phyloP scores from a whole-genome alignment of 2,888 invertebrate genomes.

The Octonoba sinensis region DNA sequence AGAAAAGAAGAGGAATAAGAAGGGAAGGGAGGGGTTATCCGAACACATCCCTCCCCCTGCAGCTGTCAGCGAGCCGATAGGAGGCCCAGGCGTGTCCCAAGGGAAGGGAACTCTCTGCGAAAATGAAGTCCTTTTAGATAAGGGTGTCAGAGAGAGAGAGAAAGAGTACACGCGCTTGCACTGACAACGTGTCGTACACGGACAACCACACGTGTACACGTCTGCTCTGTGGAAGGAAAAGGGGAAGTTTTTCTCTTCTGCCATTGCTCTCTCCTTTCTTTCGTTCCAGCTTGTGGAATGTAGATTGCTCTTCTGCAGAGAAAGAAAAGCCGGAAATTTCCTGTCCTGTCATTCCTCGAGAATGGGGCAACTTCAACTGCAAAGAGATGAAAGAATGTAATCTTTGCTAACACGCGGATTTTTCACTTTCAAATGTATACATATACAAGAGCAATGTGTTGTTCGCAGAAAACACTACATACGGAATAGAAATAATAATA shows the following conservation, averaged over 20 bases:
- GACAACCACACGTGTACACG: constrained; percentile 60
- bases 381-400: too few relatives aligned
- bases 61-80: constrained; percentile 62
- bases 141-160: constrained; percentile 48
- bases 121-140: constrained; percentile 58
- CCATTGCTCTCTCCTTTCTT: background rate
- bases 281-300: constrained; percentile 41
- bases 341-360: too few relatives aligned
- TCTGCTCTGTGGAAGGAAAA: constrained; percentile 25
- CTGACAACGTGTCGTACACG: constrained; percentile 64
- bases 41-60: constrained; percentile 16
- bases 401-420: too few relatives aligned
- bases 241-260: constrained; percentile 23
- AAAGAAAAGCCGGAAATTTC: too few relatives aligned
- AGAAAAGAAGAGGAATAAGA: constrained; percentile 30
- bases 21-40: constrained; percentile 1
- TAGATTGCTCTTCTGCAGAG: background rate
- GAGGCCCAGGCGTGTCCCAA: constrained; percentile 41
- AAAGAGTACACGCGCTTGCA: constrained; percentile 45
- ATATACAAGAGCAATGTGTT: too few relatives aligned
- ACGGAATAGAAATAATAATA: too few relatives aligned
- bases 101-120: constrained; percentile 23
- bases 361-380: too few relatives aligned
- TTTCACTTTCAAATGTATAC: too few relatives aligned
- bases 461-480: too few relatives aligned